Evolutionary conservation across 2,797 vertebrate species (phyloP), one percentile per base, ranked within the genome.

Genomic region (Phrynocephalus vlangalii): DNA sequence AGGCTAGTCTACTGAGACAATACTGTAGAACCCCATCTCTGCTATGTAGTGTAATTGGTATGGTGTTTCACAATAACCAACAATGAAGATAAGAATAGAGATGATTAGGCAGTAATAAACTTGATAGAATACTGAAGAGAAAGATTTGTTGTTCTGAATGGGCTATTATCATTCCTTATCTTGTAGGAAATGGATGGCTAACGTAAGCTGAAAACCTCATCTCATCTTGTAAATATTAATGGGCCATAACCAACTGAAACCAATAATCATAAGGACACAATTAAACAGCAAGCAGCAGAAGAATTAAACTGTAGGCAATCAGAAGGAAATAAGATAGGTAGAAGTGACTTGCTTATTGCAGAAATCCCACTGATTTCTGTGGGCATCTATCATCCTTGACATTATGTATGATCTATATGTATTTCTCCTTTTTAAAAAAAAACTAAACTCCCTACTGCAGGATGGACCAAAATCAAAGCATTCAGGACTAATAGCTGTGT

Each of bases 71-170:
- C 50, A 92, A 70, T 28, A 85, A 26, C 8, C 90, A 78, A 72
- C 86, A 91, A 80, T 30, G 48, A 88, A 86, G 84, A 85, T 66
- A 79, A 89, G 78, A 93, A 87, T n/a, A 87, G 78, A 77, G 11
- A 66, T 87, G 84, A 90, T 90, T 87, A 87, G 83, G 84, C 28
- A 89, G 24, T 71, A 92, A 86, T 83, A 30, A 10, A 18, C 84
- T 91, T 92, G 33, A 91, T 85, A 56, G 28, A 77, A 56, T 28
- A 79, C 67, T 38, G n/a, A 24, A 83, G 16, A 92, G 28, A 87
- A 92, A 92, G 89, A 78, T 44, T 18, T 0, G 0, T 68, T 92
- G 20, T 77, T 89, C 52, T 60, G 52, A 87, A 82, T 90, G 38
- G 2, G 6, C 78, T 90, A 90, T 85, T 86, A 63, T 90, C 83